These are phyloP conservation scores for Podarcis lilfordi DNA, from an alignment of 2,797 vertebrate genomes.

Conservation along the genomic window DNA sequence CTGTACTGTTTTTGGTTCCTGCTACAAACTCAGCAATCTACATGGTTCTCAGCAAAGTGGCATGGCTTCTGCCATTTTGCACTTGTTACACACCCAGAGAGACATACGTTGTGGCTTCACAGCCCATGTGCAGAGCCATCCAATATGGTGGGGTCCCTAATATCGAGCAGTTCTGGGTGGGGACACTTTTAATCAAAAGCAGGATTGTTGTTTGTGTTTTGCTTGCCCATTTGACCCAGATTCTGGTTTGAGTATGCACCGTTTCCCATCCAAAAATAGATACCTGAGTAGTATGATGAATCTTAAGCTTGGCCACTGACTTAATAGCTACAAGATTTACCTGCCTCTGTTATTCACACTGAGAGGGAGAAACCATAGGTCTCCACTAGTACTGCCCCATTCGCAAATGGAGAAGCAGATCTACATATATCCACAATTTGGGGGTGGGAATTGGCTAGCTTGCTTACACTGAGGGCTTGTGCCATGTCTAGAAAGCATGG, in stretches of 20 bases:
- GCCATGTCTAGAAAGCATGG: too few relatives aligned
- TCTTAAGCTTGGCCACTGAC: neutral
- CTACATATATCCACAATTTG: neutral
- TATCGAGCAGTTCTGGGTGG: neutral
- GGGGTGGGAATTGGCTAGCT: neutral
- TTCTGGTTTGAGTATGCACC: too few relatives aligned
- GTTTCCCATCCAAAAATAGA: neutral
- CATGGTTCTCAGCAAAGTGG: neutral
- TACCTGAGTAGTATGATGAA: neutral
- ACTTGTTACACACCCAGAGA: neutral
- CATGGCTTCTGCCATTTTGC: neutral
- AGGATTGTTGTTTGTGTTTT: neutral
- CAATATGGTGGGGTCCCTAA: neutral
- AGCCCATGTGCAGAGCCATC: neutral
- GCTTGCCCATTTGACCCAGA: neutral
- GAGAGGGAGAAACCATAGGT: neutral
- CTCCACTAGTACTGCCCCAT: neutral
- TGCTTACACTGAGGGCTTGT: too few relatives aligned
- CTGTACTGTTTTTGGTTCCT: too few relatives aligned
- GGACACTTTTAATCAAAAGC: neutral
- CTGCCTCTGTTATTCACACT: neutral
- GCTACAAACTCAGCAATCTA: neutral
- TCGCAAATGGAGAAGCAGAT: neutral
- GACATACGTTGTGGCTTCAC: neutral
- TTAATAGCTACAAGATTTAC: neutral